Conservation (phyloP, 2,797 vertebrate genomes). For the Gadopsis bispinosus region DNA sequence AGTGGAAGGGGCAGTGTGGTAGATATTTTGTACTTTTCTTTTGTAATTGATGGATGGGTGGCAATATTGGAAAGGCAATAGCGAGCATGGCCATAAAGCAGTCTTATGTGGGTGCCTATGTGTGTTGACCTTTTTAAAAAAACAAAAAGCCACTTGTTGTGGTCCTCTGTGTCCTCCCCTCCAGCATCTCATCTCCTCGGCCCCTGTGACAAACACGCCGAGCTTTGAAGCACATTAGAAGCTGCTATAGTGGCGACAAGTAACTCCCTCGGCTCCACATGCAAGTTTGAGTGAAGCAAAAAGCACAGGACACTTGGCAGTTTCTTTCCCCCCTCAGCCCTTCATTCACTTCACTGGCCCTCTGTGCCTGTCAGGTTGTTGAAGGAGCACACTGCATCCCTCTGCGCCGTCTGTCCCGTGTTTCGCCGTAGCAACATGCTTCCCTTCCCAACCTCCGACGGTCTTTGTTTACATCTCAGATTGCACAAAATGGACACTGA, state of each 20-base stretch:
- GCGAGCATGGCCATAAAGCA: conserved; percentile 76
- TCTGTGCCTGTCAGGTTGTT: conserved; percentile 72
- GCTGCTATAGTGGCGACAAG: conserved; percentile 74
- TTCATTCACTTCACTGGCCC: conserved; percentile 61
- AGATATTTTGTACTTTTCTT: conserved; percentile 90
- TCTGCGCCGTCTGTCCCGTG: conserved; percentile 22
- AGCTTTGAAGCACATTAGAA: conserved; percentile 77
- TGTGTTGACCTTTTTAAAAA: conserved; percentile 57
- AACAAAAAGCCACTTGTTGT: conserved; percentile 59
- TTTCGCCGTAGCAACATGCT: conserved; percentile 46
- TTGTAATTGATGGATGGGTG: conserved; percentile 72
- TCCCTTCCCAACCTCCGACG: conserved; percentile 36
- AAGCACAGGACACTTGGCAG: conserved; percentile 82
- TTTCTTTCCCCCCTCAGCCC: conserved; percentile 35
- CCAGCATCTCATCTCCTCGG: conserved; percentile 39
- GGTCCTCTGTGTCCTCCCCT: conserved; percentile 65
- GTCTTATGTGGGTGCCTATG: conserved; percentile 67
- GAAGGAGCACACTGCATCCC: conserved; percentile 70
- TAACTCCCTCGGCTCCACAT: conserved; percentile 56
- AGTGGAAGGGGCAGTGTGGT: conserved; percentile 90
- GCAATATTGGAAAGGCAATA: conserved; percentile 73
- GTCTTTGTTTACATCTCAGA: conserved; percentile 82
- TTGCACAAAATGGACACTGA: conserved; percentile 81
- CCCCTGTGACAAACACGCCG: conserved; percentile 88
- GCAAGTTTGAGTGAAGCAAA: conserved; percentile 59